phyloP scores from a whole-genome alignment of 2,113 vertebrate species.

The Dunckerocampus dactyliophorus region DNA sequence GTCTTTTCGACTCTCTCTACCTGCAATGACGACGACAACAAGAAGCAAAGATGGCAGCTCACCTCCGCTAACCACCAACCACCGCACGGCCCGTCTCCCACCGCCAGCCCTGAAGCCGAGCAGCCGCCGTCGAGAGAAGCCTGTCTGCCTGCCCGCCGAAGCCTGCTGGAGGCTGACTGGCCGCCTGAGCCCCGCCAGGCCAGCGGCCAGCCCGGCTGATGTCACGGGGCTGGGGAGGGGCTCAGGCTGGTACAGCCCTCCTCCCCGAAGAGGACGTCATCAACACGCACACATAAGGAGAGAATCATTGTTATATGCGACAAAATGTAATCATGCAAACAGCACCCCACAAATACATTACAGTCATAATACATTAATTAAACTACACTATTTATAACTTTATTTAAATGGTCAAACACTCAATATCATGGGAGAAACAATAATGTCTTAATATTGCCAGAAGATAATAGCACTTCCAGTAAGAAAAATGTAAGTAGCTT shows the following conservation, averaged over 20 bases:
- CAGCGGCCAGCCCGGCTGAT: constrained; percentile 46
- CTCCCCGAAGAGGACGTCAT: constrained; percentile 27
- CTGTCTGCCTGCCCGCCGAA: background rate
- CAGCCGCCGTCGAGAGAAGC: constrained; percentile 6
- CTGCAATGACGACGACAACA: background rate
- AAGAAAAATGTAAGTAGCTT: too few relatives aligned
- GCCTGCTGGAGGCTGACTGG: background rate
- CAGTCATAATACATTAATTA: too few relatives aligned
- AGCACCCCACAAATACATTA: too few relatives aligned
- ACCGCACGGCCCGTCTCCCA: background rate
- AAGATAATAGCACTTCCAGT: too few relatives aligned
- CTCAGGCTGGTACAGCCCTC: constrained; percentile 10
- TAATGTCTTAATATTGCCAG: too few relatives aligned
- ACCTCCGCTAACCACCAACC: constrained; percentile 24
- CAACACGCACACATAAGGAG: background rate
- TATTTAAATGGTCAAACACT: too few relatives aligned
- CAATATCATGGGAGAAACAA: too few relatives aligned
- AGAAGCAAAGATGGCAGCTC: constrained; percentile 3
- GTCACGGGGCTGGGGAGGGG: constrained; percentile 56
- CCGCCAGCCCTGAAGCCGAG: constrained; percentile 5
- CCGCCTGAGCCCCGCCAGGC: constrained; percentile 28
- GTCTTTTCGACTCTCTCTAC: background rate
- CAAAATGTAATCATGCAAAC: too few relatives aligned
- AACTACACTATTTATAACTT: too few relatives aligned
- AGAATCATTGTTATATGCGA: too few relatives aligned